phyloP scores from a whole-genome alignment of 2,113 vertebrate genomes.

The Oryctolagus cuniculus region mOryCun1.1 NC_091443.1:91821001-91821500 shows the following conservation, averaged over 20 bases:
- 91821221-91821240: background rate
- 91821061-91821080: background rate
- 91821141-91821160: background rate
- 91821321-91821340: background rate
- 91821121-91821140: no score
- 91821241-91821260: background rate
- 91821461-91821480: background rate
- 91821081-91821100: background rate
- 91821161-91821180: background rate
- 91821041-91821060: no score
- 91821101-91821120: background rate
- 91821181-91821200: background rate
- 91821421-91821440: background rate
- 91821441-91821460: background rate
- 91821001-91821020: no score
- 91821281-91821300: background rate
- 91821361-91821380: no score
- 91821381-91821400: background rate
- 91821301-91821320: background rate
- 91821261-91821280: background rate
- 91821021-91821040: no score
- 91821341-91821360: no score
- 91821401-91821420: background rate
- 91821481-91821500: background rate
- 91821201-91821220: background rate